Evolutionary conservation across 1,140 invertebrate species (phyloP), one percentile per base, ranked within the genome.

Genomic region (Drosophila tani): DNA sequence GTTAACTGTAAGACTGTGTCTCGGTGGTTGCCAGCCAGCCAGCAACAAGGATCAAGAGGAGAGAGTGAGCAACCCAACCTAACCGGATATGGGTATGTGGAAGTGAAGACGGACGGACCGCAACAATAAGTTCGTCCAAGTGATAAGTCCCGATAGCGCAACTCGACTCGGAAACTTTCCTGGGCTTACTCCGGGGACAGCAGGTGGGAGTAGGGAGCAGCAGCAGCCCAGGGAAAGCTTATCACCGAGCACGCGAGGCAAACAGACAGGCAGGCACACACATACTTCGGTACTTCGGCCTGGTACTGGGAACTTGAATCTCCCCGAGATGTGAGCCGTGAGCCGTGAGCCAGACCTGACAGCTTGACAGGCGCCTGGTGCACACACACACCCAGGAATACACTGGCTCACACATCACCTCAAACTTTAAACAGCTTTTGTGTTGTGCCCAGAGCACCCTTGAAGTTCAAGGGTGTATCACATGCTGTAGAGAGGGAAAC

Each of bases 1-100:
- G 92, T 93, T 93, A 93, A 93, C 92, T 93, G 92, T 93, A 93
- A 93, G 92, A 93, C 92, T 93, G 92, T 93, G 92, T 93, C 92
- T 93, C 80, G 79, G 91, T 93, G 90, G 68, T 83, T 91, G 79
- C 43, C 75, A 90, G 86, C 86, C n/a, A n/a, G n/a, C 56, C 55
- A 82, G 45, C 86, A 85, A 74, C 78, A 64, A 41, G 15, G 43
- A 32, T 9, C 29, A 35, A 53, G 29, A n/a, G 51, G 0, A 14
- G 0, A 14, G n/a, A 35, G 29, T 17, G 29, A 7, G 27, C 6
- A 15, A 14, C 29, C 38, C 24, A 51, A 43, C 29, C 70, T 53
- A 64, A 38, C 41, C 58, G 32, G 55, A 65, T 27, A 47, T 32
- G 29, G 38, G 35, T 8, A 55, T 57, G 67, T 67, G 78, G 81